Percentiles rank a stretch among this genome's conserved stretches.
phyloP scores from a whole-genome alignment of 2,113 vertebrate species.

The Argyrosomus japonicus region DNA sequence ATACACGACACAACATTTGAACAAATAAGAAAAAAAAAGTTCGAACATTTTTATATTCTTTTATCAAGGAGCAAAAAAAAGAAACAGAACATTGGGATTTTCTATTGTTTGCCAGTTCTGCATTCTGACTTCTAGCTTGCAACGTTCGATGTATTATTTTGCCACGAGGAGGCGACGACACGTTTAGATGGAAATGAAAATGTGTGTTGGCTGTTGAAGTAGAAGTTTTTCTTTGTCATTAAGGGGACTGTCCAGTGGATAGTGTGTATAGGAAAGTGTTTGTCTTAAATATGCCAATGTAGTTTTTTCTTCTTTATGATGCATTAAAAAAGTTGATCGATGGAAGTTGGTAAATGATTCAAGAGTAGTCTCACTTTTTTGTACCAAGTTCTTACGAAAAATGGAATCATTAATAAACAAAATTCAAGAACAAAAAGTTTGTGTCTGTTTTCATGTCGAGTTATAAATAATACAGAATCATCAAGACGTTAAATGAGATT shows the following conservation, averaged over 20 bases:
- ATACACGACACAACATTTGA: slow-evolving; percentile 93
- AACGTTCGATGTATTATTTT: slow-evolving; percentile 75
- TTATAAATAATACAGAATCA: no score
- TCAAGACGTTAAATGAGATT: no score
- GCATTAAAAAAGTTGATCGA: slow-evolving; percentile 89
- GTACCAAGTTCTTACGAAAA: slow-evolving; percentile 85
- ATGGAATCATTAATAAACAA: slow-evolving; percentile 83
- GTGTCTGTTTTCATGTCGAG: no score
- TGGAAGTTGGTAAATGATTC: slow-evolving; percentile 78
- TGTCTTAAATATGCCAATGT: slow-evolving; percentile 96
- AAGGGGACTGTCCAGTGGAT: slow-evolving; percentile 90
- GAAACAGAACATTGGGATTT: slow-evolving; percentile 81
- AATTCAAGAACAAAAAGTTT: slow-evolving; percentile 56
- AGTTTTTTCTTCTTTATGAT: slow-evolving; percentile 93
- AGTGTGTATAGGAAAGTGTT: slow-evolving; percentile 95
- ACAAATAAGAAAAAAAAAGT: slow-evolving; percentile 83
- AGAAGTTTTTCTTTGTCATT: slow-evolving; percentile 81
- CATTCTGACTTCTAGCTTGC: slow-evolving; percentile 84
- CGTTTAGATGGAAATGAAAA: slow-evolving; percentile 78
- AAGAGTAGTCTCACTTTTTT: slow-evolving; percentile 86
- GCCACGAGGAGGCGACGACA: slow-evolving; percentile 76
- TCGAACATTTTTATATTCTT: slow-evolving; percentile 95
- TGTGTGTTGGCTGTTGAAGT: slow-evolving; percentile 87
- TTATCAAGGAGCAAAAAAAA: slow-evolving; percentile 90
- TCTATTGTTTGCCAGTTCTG: slow-evolving; percentile 86